These are phyloP conservation scores for Callipepla squamata DNA, from an alignment of 2,113 vertebrate genomes.

Conservation along the genomic window DNA sequence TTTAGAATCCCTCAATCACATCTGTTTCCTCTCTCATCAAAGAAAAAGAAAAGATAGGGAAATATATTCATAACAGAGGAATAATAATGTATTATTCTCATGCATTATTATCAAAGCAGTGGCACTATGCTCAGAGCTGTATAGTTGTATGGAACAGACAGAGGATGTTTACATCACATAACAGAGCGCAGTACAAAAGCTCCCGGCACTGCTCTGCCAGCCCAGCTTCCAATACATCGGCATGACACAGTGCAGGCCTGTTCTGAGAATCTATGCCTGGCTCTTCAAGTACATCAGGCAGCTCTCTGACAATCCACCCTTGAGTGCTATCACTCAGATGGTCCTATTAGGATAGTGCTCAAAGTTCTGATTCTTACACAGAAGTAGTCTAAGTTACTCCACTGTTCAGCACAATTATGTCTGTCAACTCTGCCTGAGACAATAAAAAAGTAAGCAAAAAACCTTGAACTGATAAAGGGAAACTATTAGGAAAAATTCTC, in stretches of 20 bases:
- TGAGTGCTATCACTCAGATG: background rate
- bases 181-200: background rate
- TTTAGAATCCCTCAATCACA: background rate
- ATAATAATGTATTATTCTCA: background rate
- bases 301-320: accelerated
- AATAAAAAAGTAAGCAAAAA: background rate
- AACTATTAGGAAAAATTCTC: background rate
- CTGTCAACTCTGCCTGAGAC: accelerated
- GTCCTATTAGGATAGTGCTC: background rate
- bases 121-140: background rate
- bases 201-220: background rate
- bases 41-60: background rate
- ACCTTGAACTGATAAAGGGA: background rate
- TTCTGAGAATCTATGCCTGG: accelerated
- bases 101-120: background rate
- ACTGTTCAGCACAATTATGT: background rate
- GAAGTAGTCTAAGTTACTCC: background rate
- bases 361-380: background rate
- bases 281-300: background rate
- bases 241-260: accelerated
- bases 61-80: background rate
- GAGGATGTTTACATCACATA: background rate
- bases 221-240: accelerated
- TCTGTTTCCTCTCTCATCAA: constrained; percentile 14
- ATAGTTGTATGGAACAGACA: accelerated